Evolutionary conservation across 2,888 invertebrate genomes (phyloP).

Genomic region (Hipparchia sbordonii): DNA sequence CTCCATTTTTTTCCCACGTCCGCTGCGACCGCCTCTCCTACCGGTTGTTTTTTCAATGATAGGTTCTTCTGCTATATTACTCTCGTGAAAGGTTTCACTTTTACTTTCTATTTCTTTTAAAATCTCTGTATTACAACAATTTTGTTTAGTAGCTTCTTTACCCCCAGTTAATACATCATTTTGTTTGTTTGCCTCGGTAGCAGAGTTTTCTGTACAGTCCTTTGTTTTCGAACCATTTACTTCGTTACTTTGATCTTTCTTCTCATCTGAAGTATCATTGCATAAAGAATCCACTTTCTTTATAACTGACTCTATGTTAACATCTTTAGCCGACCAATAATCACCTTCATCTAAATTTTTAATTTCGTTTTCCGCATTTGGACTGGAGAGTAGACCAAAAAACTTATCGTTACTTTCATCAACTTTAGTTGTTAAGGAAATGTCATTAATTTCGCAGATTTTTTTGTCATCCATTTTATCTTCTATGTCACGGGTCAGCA

Average conservation of each 20-base stretch:
- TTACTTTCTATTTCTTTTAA: conserved; percentile 42
- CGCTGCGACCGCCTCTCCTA: conserved; percentile 71
- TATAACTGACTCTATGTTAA: conserved; percentile 91
- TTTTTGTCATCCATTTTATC: conserved; percentile 17
- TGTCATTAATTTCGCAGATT: conserved; percentile 23
- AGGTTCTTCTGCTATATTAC: conserved; percentile 47
- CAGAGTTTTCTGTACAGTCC: conserved; percentile 16
- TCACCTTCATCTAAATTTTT: conserved; percentile 87
- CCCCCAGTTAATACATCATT: conserved; percentile 20
- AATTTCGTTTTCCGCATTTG: conserved; percentile 49
- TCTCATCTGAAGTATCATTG: conserved; percentile 62
- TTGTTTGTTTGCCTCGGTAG: conserved; percentile 13
- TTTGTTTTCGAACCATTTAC: conserved; percentile 13
- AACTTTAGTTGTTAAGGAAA: conserved; percentile 16
- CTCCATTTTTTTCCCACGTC: conserved; percentile 71
- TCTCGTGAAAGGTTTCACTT: conserved; percentile 44
- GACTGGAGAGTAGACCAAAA: conserved; percentile 34
- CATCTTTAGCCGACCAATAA: conserved; percentile 90
- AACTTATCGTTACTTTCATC: conserved; percentile 48
- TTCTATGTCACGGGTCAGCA: not conserved
- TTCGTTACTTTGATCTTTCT: conserved; percentile 32
- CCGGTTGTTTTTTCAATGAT: conserved; percentile 48
- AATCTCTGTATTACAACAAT: conserved; percentile 24
- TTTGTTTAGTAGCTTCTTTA: conserved; percentile 21
- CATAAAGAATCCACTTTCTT: conserved; percentile 89